Base-by-base conservation (phyloP, 2,888 invertebrate species). In the Drosophila mayaguana region DNA sequence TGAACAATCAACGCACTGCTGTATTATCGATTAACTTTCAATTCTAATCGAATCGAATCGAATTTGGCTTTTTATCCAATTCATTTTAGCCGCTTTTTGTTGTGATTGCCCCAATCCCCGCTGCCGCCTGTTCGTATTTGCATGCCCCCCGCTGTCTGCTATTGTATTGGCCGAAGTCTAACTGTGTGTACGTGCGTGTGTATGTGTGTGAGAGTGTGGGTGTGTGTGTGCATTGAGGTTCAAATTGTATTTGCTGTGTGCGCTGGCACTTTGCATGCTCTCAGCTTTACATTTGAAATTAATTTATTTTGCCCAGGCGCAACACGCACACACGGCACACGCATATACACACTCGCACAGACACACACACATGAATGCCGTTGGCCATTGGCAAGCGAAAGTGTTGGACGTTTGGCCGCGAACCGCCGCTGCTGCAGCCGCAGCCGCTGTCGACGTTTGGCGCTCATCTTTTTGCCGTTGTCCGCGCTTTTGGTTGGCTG, bases 401-500 rank as follows among this genome's bases (percentile, higher is more conserved):
- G 88, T 83, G 89, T 89, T 81, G 81, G 84, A 75, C 81, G 70
- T 48, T 66, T 40, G 69, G 53, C 48, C 68, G 66, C 74, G 63
- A 42, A 38, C 64, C 46, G 50, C 42, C 46, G 57, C 40, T 18
- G 42, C 48, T 38, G 60, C 34, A 36, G 55, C 61, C 51, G 61
- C 46, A 20, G 75, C 53, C 65, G 63, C 61, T 61, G 75, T 56
- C 56, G 43, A 56, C 56, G 56, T 61, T 65, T 63, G 65, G 57
- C 78, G 77, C 72, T 77, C 75, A 72, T 55, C 75, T 78, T 66
- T 72, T 78, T 66, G 71, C 70, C 63, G 66, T 59, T 83, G 83
- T 89, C 83, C 83, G 83, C 90, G 83, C 83, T 82, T 84, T 84
- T 84, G 83, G 83, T 84, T 84, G 83, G 90, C 86, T 84, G 83